Evolutionary conservation across 2,888 invertebrate species (phyloP).

Genomic region (Ornithoptera priamus): DNA sequence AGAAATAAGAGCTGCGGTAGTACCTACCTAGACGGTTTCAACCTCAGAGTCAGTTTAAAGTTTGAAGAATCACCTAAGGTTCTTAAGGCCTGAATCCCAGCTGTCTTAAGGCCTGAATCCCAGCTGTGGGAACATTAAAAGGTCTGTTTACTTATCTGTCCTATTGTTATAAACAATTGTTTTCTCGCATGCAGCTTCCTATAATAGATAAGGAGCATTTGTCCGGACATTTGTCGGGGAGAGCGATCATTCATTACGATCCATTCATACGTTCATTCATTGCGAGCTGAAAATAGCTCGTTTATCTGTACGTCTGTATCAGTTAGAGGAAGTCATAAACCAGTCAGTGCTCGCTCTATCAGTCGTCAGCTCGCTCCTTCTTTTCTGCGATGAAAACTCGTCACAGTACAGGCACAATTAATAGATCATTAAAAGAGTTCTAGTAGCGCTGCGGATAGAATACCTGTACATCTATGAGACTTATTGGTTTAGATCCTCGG

Average conservation of each 20-base stretch:
- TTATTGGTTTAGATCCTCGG: too few relatives aligned
- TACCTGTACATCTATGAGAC: neutral
- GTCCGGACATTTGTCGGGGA: slow-evolving; percentile 36
- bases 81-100: too few relatives aligned
- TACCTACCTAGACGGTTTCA: too few relatives aligned
- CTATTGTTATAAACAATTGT: slow-evolving; percentile 16
- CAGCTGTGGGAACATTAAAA: too few relatives aligned
- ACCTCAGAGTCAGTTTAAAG: too few relatives aligned
- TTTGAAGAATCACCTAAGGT: too few relatives aligned
- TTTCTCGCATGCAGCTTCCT: slow-evolving; percentile 13
- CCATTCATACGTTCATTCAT: slow-evolving; percentile 65
- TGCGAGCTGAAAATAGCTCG: slow-evolving; percentile 57
- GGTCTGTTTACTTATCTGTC: neutral
- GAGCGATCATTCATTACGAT: slow-evolving; percentile 52
- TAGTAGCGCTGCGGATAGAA: neutral
- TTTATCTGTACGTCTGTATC: slow-evolving; percentile 53
- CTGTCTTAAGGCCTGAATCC: too few relatives aligned
- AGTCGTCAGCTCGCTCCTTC: slow-evolving; percentile 53
- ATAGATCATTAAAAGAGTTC: neutral
- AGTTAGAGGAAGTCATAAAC: slow-evolving; percentile 70
- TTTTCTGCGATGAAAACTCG: slow-evolving; percentile 36
- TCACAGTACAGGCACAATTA: slow-evolving; percentile 7
- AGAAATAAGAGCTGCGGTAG: too few relatives aligned
- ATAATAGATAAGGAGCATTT: slow-evolving; percentile 24
- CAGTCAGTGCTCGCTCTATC: slow-evolving; percentile 60